Evolutionary conservation across 2,888 invertebrate species (phyloP), one percentile per base, ranked within the genome.

Genomic region (Mantis religiosa): DNA sequence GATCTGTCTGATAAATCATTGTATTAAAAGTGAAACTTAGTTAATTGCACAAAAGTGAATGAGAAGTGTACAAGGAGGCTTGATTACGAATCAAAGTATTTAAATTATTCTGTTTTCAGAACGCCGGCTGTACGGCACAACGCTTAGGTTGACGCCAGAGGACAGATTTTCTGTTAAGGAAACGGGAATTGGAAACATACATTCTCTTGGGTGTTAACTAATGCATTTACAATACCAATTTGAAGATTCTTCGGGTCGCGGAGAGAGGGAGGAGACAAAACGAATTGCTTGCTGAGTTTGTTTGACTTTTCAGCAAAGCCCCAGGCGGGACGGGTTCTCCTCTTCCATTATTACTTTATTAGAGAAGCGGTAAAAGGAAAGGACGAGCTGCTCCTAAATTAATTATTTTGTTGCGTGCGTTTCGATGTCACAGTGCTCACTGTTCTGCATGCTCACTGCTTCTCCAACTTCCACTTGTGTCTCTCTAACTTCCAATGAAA

Each of bases 331-430:
- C 54, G 54, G 54, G 54, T 25, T 71, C 54, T 71, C 54, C 54
- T 71, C 54, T 71, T 71, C 54, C 54, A 71, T 71, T 71, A 71
- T 71, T 71, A 71, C 54, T 71, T 71, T 71, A 71, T 71, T 71
- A 71, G 54, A 71, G 25, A 4, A 71, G 54, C 54, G 54, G 54
- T 71, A 71, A 71, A 71, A 71, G 54, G 54, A 71, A 71, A 71
- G 54, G 54, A 71, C 54, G 54, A 71, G 54, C 54, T 71, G 54
- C 54, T 71, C 54, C 86, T 86, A 86, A 86, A 86, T 86, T 86
- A 86, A 86, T 86, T 86, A 86, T 86, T 86, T 86, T 86, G 86
- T 86, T 86, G 27, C 86, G 81, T 86, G 85, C 54, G 54, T 71
- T 71, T 41, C 85, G 54, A 71, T 71, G 54, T 71, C 54, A 71